These are phyloP conservation scores for Agapostemon virescens DNA, from an alignment of 2,888 invertebrate species.

Conservation along the genomic window DNA sequence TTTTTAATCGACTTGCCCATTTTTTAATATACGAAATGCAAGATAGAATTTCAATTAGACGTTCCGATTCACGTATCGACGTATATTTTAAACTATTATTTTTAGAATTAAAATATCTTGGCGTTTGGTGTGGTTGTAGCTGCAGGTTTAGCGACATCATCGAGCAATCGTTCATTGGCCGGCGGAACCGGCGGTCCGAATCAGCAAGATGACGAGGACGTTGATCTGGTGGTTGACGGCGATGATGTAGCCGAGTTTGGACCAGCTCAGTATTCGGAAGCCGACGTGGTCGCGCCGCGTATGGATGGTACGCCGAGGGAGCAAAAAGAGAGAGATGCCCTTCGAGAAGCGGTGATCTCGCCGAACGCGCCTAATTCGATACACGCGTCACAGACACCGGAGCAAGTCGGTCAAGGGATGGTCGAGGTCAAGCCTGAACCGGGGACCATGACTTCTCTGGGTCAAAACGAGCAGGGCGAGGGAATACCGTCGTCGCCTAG, in stretches of 20 bases:
- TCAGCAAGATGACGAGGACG: constrained; percentile 86
- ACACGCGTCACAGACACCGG: constrained; percentile 71
- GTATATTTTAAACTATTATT: too few species aligned
- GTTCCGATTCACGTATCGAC: too few species aligned
- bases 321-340: constrained; percentile 83
- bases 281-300: constrained; percentile 84
- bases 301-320: constrained; percentile 80
- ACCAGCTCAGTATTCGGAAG: constrained; percentile 91
- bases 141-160: constrained; percentile 80
- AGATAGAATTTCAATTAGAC: too few species aligned
- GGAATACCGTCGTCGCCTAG: constrained; percentile 68
- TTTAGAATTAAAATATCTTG: too few species aligned
- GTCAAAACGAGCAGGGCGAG: constrained; percentile 70
- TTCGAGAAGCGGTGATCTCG: constrained; percentile 82
- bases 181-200: constrained; percentile 66
- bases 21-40: too few species aligned
- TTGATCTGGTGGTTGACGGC: constrained; percentile 91
- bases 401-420: constrained; percentile 71
- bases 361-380: constrained; percentile 75
- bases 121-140: constrained; percentile 65
- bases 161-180: constrained; percentile 72
- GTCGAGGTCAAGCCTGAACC: constrained; percentile 79
- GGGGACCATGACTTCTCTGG: constrained; percentile 73
- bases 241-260: constrained; percentile 93
- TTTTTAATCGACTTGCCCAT: too few species aligned